A percentile compares a stretch with the other conserved stretches of the same genome.
Conservation (phyloP, 2,113 vertebrate species). For the Lagopus leucura region DNA sequence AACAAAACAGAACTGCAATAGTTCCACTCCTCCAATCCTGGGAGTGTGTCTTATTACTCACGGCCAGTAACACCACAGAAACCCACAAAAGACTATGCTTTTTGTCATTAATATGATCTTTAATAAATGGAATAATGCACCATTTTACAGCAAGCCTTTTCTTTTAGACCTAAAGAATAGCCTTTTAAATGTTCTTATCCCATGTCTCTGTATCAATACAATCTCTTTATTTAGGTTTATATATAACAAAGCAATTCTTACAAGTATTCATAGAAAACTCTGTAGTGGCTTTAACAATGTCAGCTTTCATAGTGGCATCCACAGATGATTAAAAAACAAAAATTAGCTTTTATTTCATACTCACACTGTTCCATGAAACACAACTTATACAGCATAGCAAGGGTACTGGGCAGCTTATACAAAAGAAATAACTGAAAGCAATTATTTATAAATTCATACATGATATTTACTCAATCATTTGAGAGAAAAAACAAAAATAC, state of each 20-base stretch:
- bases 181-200: slow-evolving; percentile 80
- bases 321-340: slow-evolving; percentile 79
- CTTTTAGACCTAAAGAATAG: slow-evolving; percentile 80
- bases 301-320: slow-evolving; percentile 86
- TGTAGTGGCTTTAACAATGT: slow-evolving; percentile 86
- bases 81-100: slow-evolving; percentile 52
- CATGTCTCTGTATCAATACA: slow-evolving; percentile 82
- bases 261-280: slow-evolving; percentile 91
- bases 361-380: slow-evolving; percentile 82
- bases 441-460: slow-evolving; percentile 81
- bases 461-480: slow-evolving; percentile 73
- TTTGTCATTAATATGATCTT: slow-evolving; percentile 88
- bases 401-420: slow-evolving; percentile 79
- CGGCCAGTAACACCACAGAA: background rate
- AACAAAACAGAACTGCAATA: background rate
- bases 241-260: slow-evolving; percentile 89
- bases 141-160: slow-evolving; percentile 90
- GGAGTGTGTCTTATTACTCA: background rate
- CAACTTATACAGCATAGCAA: slow-evolving; percentile 83
- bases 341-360: slow-evolving; percentile 79
- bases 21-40: background rate
- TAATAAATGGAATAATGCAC: slow-evolving; percentile 90
- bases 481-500: slow-evolving; percentile 80
- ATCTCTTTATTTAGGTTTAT: slow-evolving; percentile 86
- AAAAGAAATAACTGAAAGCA: slow-evolving; percentile 81